These are phyloP conservation scores for Steatornis caripensis DNA, from an alignment of 2,113 vertebrate genomes.

Conservation along the genomic window DNA sequence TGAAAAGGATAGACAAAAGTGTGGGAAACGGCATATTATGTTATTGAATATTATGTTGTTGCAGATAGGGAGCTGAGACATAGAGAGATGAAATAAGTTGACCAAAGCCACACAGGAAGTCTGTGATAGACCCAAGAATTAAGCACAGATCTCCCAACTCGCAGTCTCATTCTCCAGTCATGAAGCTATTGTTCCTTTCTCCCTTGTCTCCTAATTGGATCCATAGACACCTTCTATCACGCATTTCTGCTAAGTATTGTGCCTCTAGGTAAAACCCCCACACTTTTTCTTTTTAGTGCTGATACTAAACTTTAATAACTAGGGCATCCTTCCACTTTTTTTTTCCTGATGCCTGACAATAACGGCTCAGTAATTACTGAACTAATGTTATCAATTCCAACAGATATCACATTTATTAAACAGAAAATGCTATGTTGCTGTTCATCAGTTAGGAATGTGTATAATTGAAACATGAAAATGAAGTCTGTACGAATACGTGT, in stretches of 20 bases:
- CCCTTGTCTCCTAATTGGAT: not conserved
- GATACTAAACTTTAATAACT: conserved; percentile 68
- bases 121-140: not conserved
- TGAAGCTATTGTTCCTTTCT: not conserved
- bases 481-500: conserved; percentile 72
- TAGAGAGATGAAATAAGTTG: not conserved
- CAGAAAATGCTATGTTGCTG: conserved; percentile 78
- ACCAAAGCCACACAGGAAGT: not conserved
- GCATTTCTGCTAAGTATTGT: not conserved
- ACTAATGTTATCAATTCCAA: conserved; percentile 80
- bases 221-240: not conserved
- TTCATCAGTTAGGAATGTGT: conserved; percentile 79
- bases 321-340: conserved; percentile 50
- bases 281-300: not conserved
- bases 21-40: not conserved
- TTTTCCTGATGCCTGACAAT: conserved; percentile 65
- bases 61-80: not conserved
- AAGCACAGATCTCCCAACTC: not conserved
- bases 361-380: conserved; percentile 78
- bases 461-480: conserved; percentile 80
- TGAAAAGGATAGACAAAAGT: not conserved
- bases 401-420: conserved; percentile 81
- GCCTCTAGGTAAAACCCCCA: not conserved
- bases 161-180: not conserved
- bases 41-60: not conserved